Conservation (phyloP, 1,140 invertebrate species). For the Frieseomelitta varia region DNA sequence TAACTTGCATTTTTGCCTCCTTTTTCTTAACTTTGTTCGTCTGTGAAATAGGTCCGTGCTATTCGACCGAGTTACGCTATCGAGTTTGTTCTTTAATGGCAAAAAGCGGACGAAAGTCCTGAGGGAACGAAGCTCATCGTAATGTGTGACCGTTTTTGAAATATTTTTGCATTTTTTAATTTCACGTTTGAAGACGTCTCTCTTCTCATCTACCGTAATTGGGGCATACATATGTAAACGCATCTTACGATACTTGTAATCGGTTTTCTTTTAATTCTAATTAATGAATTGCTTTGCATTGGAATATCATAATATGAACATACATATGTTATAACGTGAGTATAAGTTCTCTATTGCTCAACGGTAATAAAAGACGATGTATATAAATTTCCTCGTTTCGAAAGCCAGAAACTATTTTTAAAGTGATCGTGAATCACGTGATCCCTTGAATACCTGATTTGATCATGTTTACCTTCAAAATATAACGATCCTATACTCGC, state of each 20-base stretch:
- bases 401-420: conserved; percentile 4
- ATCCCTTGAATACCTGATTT: neutral
- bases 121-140: neutral
- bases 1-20: neutral
- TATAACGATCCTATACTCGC: neutral
- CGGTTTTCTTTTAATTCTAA: too few relatives aligned
- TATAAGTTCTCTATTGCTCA: neutral
- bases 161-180: neutral
- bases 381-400: neutral
- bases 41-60: neutral
- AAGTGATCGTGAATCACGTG: too few relatives aligned
- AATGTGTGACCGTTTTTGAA: neutral
- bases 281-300: neutral
- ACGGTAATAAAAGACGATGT: neutral
- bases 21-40: neutral
- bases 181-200: neutral
- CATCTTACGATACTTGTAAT: neutral
- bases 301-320: neutral
- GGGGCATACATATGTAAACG: neutral
- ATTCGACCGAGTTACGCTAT: conserved; percentile 5
- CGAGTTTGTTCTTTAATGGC: neutral
- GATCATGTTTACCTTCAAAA: neutral
- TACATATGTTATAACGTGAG: too few relatives aligned
- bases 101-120: neutral
- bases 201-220: neutral